These are phyloP conservation scores for Falco peregrinus DNA, from an alignment of 2,797 vertebrate species.

Conservation along the genomic window DNA sequence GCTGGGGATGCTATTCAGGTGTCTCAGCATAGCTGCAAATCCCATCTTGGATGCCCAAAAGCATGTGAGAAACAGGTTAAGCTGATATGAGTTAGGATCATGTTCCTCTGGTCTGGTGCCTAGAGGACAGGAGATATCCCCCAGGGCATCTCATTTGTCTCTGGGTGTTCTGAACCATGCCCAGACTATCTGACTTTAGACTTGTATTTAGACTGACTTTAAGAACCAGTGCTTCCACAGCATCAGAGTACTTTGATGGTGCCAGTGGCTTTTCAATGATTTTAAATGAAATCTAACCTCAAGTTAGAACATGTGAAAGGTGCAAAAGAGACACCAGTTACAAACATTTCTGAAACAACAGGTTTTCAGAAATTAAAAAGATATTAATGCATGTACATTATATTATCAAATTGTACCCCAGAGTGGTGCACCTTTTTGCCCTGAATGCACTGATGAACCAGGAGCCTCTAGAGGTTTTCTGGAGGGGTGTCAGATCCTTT, in stretches of 20 bases:
- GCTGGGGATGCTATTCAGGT: neutral
- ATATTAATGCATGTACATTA: fast-evolving
- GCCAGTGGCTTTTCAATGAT: neutral
- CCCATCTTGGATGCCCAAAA: neutral
- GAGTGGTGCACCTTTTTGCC: neutral
- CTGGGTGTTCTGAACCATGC: neutral
- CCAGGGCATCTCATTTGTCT: neutral
- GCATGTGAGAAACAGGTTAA: neutral
- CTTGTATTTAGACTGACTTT: neutral
- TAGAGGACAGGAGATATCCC: neutral
- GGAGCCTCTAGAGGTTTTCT: neutral
- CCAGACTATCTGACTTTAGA: neutral
- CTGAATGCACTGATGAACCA: neutral
- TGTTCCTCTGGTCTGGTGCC: neutral
- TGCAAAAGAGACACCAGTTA: neutral
- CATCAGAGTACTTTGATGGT: neutral
- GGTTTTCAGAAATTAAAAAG: neutral
- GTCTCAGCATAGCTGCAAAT: neutral
- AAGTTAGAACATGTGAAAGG: neutral
- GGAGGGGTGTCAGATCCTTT: neutral
- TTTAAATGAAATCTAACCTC: neutral
- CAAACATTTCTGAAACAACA: neutral
- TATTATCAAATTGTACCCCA: neutral
- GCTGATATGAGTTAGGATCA: fast-evolving
- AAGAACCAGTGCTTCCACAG: neutral